Evolutionary conservation across 2,888 invertebrate genomes (phyloP).

Genomic region (Spilosoma lubricipeda): DNA sequence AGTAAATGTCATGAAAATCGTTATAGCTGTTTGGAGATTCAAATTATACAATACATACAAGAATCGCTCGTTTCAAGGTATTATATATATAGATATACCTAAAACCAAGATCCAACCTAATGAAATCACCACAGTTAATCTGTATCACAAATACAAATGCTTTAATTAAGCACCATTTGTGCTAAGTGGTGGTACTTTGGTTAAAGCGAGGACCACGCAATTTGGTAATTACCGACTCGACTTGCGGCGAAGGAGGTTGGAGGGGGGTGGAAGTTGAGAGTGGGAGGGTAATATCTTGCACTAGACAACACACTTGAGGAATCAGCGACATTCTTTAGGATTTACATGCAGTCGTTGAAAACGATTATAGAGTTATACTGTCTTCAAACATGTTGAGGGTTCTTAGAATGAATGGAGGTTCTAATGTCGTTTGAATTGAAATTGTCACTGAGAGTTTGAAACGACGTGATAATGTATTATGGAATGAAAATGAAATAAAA

Average conservation of each 20-base stretch:
- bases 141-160: conserved; percentile 56
- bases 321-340: conserved; percentile 28
- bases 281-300: conserved; percentile 30
- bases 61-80: no score
- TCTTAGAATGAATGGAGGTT: neutral
- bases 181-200: conserved; percentile 56
- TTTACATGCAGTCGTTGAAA: conserved; percentile 15
- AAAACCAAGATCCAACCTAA: conserved; percentile 3
- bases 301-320: conserved; percentile 52
- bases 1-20: no score
- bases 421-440: neutral
- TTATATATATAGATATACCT: neutral
- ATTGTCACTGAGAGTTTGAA: neutral
- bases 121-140: conserved; percentile 25
- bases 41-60: no score
- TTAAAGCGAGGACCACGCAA: conserved; percentile 60
- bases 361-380: conserved; percentile 6
- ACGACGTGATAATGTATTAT: neutral
- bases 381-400: neutral
- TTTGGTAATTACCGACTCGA: conserved; percentile 63
- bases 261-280: conserved; percentile 24
- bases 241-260: conserved; percentile 23
- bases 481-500: neutral
- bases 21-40: no score
- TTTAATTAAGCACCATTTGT: conserved; percentile 67